A percentile compares a stretch with the other conserved stretches of the same genome.
Conservation (phyloP, 2,113 vertebrate genomes). For the Indicator indicator region DNA sequence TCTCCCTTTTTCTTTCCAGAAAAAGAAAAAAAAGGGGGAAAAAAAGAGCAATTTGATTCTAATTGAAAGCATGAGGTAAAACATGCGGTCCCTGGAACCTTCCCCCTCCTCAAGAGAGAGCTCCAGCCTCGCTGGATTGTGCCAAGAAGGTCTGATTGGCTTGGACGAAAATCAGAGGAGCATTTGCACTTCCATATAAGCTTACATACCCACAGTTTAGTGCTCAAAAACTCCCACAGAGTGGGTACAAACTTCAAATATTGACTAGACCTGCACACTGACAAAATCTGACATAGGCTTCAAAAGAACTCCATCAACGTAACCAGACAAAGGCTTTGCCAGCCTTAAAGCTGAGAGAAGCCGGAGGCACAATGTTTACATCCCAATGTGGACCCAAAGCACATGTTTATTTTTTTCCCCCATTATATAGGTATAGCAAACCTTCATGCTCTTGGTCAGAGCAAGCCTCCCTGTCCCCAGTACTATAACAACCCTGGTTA, state of each 20-base stretch:
- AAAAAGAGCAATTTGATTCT: neutral
- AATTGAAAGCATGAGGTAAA: conserved; percentile 48
- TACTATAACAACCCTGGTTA: conserved; percentile 47
- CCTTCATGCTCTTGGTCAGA: conserved; percentile 1
- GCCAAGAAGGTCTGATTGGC: conserved; percentile 40
- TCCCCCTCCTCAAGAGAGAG: neutral
- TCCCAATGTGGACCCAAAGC: neutral
- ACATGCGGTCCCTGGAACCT: neutral
- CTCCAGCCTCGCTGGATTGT: neutral
- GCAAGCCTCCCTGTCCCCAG: conserved; percentile 19
- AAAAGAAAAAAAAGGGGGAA: neutral
- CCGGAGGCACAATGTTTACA: conserved; percentile 29
- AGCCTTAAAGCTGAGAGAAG: conserved; percentile 18
- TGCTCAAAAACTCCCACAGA: conserved; percentile 53
- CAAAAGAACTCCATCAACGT: neutral
- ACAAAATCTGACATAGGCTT: conserved; percentile 30
- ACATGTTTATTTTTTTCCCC: conserved; percentile 19
- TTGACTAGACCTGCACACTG: conserved; percentile 56
- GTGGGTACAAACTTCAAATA: conserved; percentile 50
- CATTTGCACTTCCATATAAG: conserved; percentile 59
- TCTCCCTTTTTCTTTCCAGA: neutral
- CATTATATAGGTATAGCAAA: conserved; percentile 23
- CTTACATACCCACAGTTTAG: conserved; percentile 33
- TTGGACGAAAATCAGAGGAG: conserved; percentile 56
- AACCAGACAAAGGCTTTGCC: conserved; percentile 32